Base-by-base conservation (phyloP, 2,888 invertebrate species). In the Drosophila vallismaia region DNA sequence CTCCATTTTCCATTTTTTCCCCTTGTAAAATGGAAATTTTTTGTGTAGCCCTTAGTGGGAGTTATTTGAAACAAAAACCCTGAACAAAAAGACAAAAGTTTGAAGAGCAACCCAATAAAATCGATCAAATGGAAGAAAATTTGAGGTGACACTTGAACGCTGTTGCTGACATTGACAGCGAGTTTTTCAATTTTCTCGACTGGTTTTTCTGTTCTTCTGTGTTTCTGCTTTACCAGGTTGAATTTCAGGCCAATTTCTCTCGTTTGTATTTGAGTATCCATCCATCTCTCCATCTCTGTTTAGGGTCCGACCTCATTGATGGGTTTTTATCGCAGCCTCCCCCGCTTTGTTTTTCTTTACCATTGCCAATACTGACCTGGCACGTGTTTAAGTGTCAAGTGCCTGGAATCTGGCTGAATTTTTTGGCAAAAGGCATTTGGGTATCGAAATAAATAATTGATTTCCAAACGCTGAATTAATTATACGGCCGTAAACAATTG, bases 91-190 rank as follows among this genome's bases (percentile, higher is more conserved):
- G 24, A 56, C 36, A 38, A 40, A 51, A 54, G 59, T 42, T 42
- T 52, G 28, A 26, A 53, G 33, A 57, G 44, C 8, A 31, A 6
- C 50, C 45, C 42, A 57, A 71, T 52, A 57, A 75, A 79, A 63
- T 55, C 48, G 44, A 44, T 14, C 49, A 53, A 64, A 57, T 53
- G 51, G 69, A 75, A 49, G 54, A 51, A 62, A 52, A 74, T 80
- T 74, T 69, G 71, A 85, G 79, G 76, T 79, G 82, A 71, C 80
- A 73, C 71, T 75, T 53, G 76, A 77, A 70, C 60, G 68, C 60
- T 63, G 59, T 45, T 52, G 31, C 69, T 59, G 76, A 56, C 62
- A 74, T 68, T 81, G 85, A 70, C 78, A 77, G 60, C 53, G 54
- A 54, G 52, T 69, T 58, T 53, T 58, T 52, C 52, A 64, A 42